Conservation (phyloP, 2,888 invertebrate genomes). For the Pollenia amentaria region DNA sequence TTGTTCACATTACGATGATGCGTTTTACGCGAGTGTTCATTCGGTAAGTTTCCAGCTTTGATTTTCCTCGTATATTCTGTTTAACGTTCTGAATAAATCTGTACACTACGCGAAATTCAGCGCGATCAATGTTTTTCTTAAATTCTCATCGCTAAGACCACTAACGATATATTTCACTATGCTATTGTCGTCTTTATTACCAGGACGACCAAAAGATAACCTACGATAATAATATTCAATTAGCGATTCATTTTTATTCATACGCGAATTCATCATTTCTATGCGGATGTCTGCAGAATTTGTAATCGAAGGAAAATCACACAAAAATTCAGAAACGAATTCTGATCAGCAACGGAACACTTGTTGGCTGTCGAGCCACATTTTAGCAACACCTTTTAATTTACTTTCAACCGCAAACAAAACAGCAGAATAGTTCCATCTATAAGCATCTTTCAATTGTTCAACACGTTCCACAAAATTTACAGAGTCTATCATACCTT, state of each 20-base stretch:
- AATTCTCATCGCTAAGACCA: constrained; percentile 2
- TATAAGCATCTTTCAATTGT: no score
- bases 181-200: constrained; percentile 5
- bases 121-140: neutral
- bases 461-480: no score
- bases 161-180: constrained; percentile 42
- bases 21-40: constrained; percentile 2
- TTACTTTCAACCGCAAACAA: constrained; percentile 12
- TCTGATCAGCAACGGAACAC: constrained; percentile 48
- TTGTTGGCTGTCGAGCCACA: constrained; percentile 62
- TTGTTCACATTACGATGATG: neutral
- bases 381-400: constrained; percentile 63
- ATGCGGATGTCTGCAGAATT: constrained; percentile 64
- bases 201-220: constrained; percentile 13
- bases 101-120: constrained; percentile 37
- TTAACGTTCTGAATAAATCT: constrained; percentile 4
- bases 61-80: constrained; percentile 1
- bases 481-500: no score
- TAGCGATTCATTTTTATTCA: constrained; percentile 35
- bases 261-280: constrained; percentile 59
- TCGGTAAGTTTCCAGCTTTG: neutral
- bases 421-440: no score
- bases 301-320: constrained; percentile 59
- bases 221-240: constrained; percentile 60
- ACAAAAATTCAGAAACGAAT: constrained; percentile 53